Base-by-base conservation (phyloP, 2,113 vertebrate genomes). In the Pseudolaguvia tuberculata region DNA sequence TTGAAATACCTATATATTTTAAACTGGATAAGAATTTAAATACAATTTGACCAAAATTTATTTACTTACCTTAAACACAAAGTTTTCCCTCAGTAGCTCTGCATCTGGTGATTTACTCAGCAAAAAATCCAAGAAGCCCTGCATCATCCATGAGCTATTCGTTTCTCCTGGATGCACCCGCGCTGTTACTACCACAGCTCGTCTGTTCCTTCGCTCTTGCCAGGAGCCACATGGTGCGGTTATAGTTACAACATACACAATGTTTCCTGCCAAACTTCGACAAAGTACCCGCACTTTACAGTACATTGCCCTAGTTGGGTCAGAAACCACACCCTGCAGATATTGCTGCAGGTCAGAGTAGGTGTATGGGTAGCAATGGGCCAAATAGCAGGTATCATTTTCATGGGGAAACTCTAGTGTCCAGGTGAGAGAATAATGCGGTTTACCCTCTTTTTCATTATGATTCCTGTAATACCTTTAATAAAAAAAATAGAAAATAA, bases 291-390 rank as follows among this genome's bases (percentile, higher is more conserved):
- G 90, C 50, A 96, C 86, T 21, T 88, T 84, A 75, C 94, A 98
- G 87, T 91, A 91, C 4, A 73, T 89, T 0, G 88, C 87, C 3
- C 86, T 84, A 2, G 3, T 27, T 0, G 92, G 91, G 84, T 94
- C 89, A 0, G 84, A 88, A 0, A 69, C 84, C 71, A 94, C 83
- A 0, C 39, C 57, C 11, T 23, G 57, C 15, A 98, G 91, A 88
- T 96, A 94, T 25, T 68, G 78, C 62, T 91, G 94, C 78, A 99
- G 87, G 17, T 92, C 91, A 0, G 94, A 92, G 79, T 95, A 97
- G 5, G 95, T 97, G 80, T 97, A 98, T 0, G 96, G 96, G 84
- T 97, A 99, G 81, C 91, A 92, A 80, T 94, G 92, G 25, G 96
- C 92, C 0, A 98, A 88, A 86, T 92, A 98, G 80, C 95, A 98